These are phyloP conservation scores for Cataglyphis livida DNA, from an alignment of 2,888 invertebrate genomes.

Conservation along the genomic window DNA sequence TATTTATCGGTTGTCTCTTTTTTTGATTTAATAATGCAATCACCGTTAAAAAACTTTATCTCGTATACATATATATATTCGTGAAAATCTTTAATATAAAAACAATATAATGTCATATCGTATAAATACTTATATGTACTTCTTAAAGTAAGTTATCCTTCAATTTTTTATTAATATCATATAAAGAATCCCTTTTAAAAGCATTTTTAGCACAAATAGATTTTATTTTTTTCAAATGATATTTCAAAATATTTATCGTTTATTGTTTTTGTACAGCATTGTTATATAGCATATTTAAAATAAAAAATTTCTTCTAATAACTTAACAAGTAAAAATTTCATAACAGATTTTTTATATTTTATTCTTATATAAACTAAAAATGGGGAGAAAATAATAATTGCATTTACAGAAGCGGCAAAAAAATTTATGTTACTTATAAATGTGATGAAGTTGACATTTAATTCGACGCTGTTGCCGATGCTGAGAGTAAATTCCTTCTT, in stretches of 20 bases:
- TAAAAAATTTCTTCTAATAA: neutral
- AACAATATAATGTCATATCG: neutral
- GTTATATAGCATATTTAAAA: too few relatives aligned
- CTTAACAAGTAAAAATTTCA: neutral
- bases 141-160: neutral
- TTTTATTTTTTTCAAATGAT: neutral
- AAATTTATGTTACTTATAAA: neutral
- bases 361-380: neutral
- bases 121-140: neutral
- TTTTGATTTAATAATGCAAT: conserved; percentile 23
- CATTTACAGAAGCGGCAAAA: neutral
- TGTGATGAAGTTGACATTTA: neutral
- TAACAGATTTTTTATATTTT: neutral
- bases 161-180: neutral
- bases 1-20: neutral
- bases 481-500: neutral
- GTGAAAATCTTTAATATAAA: neutral
- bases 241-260: neutral
- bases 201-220: neutral
- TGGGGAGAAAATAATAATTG: neutral
- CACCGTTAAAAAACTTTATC: conserved; percentile 24
- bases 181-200: neutral
- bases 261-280: neutral
- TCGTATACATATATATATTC: neutral
- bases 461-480: neutral